Percentiles rank a stretch among this genome's conserved stretches.
Conservation (phyloP, 2,797 vertebrate species). For the Smutsia temminckii region DNA sequence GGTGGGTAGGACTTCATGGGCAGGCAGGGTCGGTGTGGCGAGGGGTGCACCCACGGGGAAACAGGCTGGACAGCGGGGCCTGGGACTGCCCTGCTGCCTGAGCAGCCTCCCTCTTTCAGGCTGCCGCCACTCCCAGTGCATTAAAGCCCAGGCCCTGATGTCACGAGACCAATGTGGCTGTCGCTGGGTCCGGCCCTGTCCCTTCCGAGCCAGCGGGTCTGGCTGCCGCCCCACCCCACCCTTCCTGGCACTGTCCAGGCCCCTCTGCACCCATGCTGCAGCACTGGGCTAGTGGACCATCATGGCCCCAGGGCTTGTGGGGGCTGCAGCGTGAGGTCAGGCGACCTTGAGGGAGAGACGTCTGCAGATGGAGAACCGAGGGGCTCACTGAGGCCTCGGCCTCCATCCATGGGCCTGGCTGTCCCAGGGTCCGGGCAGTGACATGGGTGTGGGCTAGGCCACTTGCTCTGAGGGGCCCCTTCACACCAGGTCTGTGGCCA, state of each 20-base stretch:
- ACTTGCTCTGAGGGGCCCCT: background rate
- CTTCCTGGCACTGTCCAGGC: background rate
- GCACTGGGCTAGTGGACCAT: background rate
- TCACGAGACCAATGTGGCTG: background rate
- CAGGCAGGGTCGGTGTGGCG: background rate
- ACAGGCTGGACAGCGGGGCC: rapidly evolving
- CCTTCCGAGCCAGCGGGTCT: background rate
- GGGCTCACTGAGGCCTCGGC: background rate
- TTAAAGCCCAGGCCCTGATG: background rate
- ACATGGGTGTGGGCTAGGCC: background rate
- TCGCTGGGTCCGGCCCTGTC: background rate
- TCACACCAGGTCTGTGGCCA: too few relatives aligned
- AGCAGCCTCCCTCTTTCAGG: background rate
- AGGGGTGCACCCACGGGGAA: background rate
- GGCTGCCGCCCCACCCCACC: background rate
- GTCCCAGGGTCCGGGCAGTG: background rate
- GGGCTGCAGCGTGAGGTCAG: background rate
- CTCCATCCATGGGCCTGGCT: background rate
- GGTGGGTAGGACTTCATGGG: rapidly evolving
- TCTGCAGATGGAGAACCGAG: background rate
- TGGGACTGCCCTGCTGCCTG: rapidly evolving
- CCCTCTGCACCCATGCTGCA: too few relatives aligned
- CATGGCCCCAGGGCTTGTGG: background rate
- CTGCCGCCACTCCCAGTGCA: rapidly evolving
- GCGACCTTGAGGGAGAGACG: background rate